A percentile compares a stretch with the other conserved stretches of the same genome.
Evolutionary conservation across 2,797 vertebrate genomes (phyloP).

Genomic region (Sebastes glaucus): DNA sequence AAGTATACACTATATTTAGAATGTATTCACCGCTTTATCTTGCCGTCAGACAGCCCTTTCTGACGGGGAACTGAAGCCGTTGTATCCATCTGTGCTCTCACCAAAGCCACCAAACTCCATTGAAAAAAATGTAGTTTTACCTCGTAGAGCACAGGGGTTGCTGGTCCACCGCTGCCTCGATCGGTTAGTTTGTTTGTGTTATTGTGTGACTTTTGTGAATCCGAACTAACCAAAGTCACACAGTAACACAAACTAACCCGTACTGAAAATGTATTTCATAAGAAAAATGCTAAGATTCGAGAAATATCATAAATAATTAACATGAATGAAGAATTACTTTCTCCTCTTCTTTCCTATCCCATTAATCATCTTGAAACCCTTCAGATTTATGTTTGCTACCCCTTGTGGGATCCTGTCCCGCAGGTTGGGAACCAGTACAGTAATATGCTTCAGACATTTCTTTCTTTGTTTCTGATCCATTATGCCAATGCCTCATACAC

Average conservation of each 20-base stretch:
- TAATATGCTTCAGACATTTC: not conserved
- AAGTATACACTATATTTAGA: too few species aligned
- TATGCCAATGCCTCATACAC: not conserved
- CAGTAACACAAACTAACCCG: rapidly evolving
- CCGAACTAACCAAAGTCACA: too few species aligned
- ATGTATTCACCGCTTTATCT: too few species aligned
- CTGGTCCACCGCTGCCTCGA: rapidly evolving
- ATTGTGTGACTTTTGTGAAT: not conserved
- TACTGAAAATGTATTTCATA: too few species aligned
- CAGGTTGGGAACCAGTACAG: not conserved
- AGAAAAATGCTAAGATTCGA: too few species aligned
- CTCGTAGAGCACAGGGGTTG: too few species aligned
- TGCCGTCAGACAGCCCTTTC: too few species aligned
- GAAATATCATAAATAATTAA: not conserved
- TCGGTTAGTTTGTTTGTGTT: not conserved
- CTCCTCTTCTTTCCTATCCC: not conserved
- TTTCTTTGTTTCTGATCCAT: not conserved
- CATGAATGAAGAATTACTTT: not conserved
- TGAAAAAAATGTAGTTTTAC: too few species aligned
- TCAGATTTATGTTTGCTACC: not conserved
- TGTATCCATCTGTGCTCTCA: too few species aligned
- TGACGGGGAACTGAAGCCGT: too few species aligned
- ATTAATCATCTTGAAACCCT: not conserved
- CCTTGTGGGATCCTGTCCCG: not conserved
- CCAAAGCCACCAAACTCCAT: too few species aligned